Conservation (phyloP, 2,113 vertebrate species). For the Falcunculus frontatus region DNA sequence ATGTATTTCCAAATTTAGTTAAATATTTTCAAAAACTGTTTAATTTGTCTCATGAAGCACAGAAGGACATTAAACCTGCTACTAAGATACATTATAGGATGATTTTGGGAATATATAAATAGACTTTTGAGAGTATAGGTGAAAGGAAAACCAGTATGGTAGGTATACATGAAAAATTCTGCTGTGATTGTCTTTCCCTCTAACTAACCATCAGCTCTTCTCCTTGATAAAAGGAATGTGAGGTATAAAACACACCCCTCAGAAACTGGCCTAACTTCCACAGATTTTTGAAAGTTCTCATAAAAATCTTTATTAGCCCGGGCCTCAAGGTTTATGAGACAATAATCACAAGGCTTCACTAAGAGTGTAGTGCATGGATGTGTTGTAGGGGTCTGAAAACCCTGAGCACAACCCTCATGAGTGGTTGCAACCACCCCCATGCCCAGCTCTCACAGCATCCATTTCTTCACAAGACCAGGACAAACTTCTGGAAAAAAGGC, state of each 20-base stretch:
- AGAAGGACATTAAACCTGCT: not conserved
- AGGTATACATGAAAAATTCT: not conserved
- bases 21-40: not conserved
- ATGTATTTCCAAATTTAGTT: not conserved
- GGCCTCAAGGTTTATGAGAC: not conserved
- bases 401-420: fast-evolving
- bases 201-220: not conserved
- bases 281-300: not conserved
- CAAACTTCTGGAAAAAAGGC: not conserved
- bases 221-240: not conserved
- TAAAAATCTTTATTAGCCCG: not conserved
- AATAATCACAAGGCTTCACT: not conserved
- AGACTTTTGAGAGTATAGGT: not conserved
- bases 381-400: not conserved
- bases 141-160: not conserved
- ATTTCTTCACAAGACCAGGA: not conserved
- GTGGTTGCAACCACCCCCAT: too few relatives aligned
- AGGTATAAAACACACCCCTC: not conserved
- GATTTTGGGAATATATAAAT: not conserved
- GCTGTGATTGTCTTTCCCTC: not conserved
- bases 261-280: not conserved
- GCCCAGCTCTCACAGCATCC: not conserved
- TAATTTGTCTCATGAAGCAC: not conserved
- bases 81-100: not conserved
- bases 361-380: too few relatives aligned